Conservation (phyloP, 2,888 invertebrate species). For the Drosophila paranaensis region DNA sequence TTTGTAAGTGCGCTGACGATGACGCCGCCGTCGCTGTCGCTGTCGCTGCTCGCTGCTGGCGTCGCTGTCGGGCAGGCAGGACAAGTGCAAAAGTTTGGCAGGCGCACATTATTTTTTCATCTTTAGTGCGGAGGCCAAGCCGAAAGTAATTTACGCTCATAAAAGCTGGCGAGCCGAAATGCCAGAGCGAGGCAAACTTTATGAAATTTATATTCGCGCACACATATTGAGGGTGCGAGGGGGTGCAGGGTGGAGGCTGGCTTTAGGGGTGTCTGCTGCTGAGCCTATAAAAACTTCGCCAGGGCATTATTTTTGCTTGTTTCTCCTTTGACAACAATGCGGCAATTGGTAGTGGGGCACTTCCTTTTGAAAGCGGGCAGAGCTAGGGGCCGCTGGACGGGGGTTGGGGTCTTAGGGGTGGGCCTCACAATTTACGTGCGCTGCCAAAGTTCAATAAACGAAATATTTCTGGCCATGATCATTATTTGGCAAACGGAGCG, state of each 20-base stretch:
- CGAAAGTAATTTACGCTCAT: slow-evolving; percentile 83
- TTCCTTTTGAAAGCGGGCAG: slow-evolving; percentile 3
- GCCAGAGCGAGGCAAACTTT: slow-evolving; percentile 71
- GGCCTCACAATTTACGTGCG: slow-evolving; percentile 72
- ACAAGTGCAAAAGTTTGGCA: slow-evolving; percentile 79
- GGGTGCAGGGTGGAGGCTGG: background rate
- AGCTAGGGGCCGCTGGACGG: background rate
- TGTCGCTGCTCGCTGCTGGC: slow-evolving; percentile 7
- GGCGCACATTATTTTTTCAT: slow-evolving; percentile 82
- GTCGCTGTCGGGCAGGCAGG: slow-evolving; percentile 39
- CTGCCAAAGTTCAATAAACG: slow-evolving; percentile 83
- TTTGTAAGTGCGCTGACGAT: slow-evolving; percentile 72
- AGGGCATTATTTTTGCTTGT: slow-evolving; percentile 80
- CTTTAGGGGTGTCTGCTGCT: slow-evolving; percentile 65
- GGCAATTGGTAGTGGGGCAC: slow-evolving; percentile 40
- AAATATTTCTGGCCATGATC: slow-evolving; percentile 82
- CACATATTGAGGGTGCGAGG: slow-evolving; percentile 32
- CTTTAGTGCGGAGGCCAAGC: slow-evolving; percentile 81
- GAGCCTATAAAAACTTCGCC: slow-evolving; percentile 79
- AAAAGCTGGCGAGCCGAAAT: slow-evolving; percentile 72
- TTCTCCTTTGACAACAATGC: slow-evolving; percentile 80
- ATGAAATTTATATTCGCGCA: slow-evolving; percentile 79
- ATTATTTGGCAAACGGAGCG: slow-evolving; percentile 84
- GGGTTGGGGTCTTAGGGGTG: background rate
- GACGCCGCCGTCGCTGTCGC: background rate